Conservation (phyloP, 1,140 invertebrate species). For the Neomicropteryx cornuta region DNA sequence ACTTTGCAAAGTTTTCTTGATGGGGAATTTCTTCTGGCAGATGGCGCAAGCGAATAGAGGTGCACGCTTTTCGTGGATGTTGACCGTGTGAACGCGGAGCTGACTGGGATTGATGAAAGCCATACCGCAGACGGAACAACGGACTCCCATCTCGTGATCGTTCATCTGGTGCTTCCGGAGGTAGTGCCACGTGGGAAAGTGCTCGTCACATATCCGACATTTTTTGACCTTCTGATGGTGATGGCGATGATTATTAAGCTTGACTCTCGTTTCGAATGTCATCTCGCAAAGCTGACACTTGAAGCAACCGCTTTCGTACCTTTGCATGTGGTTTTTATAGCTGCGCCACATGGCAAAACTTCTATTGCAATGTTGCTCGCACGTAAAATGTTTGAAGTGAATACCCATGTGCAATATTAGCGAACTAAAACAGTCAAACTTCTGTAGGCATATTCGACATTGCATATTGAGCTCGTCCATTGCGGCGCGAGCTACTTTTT, state of each 20-base stretch:
- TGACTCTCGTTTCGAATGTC: slow-evolving; percentile 7
- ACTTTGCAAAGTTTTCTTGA: slow-evolving; percentile 3
- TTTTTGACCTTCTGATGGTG: no score
- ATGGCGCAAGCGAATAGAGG: slow-evolving; percentile 13
- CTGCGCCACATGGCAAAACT: slow-evolving; percentile 4
- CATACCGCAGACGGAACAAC: no score
- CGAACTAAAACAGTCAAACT: no score
- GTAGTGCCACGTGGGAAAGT: no score
- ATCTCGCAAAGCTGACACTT: slow-evolving; percentile 10
- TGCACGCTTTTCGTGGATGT: slow-evolving; percentile 10
- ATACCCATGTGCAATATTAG: slow-evolving; percentile 8
- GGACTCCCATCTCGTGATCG: no score
- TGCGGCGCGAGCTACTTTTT: no score
- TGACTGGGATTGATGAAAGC: no score
- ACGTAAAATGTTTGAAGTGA: slow-evolving; percentile 7
- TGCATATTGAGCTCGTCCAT: no score
- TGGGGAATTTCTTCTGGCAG: slow-evolving; percentile 14
- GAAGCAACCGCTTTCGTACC: slow-evolving; percentile 5
- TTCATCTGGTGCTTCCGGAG: no score
- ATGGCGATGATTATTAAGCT: no score
- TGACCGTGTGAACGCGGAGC: slow-evolving; percentile 6
- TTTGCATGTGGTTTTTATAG: not conserved
- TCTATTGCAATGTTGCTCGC: slow-evolving; percentile 6
- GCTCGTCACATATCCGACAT: no score
- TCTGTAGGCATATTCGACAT: no score